Evolutionary conservation across 2,113 vertebrate genomes (phyloP), one percentile per base, ranked within the genome.

Genomic region (Neopipo cinnamomea): DNA sequence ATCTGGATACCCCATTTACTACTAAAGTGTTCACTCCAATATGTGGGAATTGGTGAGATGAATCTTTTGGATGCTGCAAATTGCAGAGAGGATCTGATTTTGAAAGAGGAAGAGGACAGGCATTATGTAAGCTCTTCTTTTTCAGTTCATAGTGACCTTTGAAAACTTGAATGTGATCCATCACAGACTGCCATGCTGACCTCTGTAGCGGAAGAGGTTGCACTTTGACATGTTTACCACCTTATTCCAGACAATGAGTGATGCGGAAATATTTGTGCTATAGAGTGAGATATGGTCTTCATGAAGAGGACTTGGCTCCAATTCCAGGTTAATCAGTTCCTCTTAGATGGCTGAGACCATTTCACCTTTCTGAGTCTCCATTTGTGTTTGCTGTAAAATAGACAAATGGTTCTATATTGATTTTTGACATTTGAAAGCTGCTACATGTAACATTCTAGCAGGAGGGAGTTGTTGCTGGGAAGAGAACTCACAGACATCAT

Each of bases 231-330:
- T 5, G 6, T 24, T 68, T 31, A 15, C 30, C 30, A 13, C 23
- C 65, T 33, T 17, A 19, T 39, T 50, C 27, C 56, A 55, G 19
- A 41, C n/a, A 66, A 53, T 33, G 37, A 49, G 8, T 33, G 37
- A 9, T 11, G 56, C n/a, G 61, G 41, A 52, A 61, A n/a, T 39
- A 31, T 17, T 52, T 23, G 22, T 33, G 24, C 24, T 56, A 1
- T 5, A 15, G 42, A 44, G 20, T 0, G 0, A 67, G 35, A 30
- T 3, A 14, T 2, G 6, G 21, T 6, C 27, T n/a, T 65, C 1
- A 3, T 58, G 41, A 72, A 37, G 18, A 63, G 31, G 21, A 44
- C 4, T 10, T 10, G 14, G 9, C 21, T 62, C 50, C 55, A 24
- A 0, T 33, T 58, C 5, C 58, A 44, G 19, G 12, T 53, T 25